A percentile compares a stretch with the other conserved stretches of the same genome.
phyloP scores from a whole-genome alignment of 1,140 invertebrate species.

The Doryteuthis pealeii region DNA sequence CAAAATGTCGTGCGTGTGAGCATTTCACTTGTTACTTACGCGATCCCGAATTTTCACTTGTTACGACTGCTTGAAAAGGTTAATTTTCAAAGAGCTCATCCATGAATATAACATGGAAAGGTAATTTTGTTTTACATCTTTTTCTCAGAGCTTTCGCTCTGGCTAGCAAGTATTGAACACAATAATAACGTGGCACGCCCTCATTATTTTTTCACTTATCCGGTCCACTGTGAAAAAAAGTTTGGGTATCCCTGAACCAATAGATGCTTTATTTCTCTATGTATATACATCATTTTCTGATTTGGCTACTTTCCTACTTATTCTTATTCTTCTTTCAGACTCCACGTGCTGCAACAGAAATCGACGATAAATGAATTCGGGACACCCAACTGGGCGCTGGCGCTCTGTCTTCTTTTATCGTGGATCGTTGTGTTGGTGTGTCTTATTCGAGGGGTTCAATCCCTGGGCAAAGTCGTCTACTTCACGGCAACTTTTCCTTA shows the following conservation, averaged over 20 bases:
- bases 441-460: constrained; percentile 55
- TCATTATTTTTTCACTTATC: no score
- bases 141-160: no score
- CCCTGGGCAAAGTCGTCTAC: constrained; percentile 56
- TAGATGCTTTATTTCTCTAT: neutral
- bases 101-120: no score
- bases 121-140: neutral
- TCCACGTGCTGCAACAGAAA: constrained; percentile 74
- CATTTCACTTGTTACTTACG: no score
- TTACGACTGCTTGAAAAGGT: no score
- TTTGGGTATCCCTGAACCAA: neutral
- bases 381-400: constrained; percentile 68
- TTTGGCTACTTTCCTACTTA: neutral
- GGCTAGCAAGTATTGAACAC: no score
- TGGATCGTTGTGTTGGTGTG: constrained; percentile 54
- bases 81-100: no score
- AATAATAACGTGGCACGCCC: no score
- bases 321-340: constrained; percentile 61
- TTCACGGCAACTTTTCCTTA: neutral
- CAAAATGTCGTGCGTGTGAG: no score
- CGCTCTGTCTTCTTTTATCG: constrained; percentile 46
- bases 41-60: no score
- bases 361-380: constrained; percentile 75
- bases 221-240: neutral
- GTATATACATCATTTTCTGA: neutral